Conservation (phyloP, 2,888 invertebrate species). For the Xestoiulus laeticollis region DNA sequence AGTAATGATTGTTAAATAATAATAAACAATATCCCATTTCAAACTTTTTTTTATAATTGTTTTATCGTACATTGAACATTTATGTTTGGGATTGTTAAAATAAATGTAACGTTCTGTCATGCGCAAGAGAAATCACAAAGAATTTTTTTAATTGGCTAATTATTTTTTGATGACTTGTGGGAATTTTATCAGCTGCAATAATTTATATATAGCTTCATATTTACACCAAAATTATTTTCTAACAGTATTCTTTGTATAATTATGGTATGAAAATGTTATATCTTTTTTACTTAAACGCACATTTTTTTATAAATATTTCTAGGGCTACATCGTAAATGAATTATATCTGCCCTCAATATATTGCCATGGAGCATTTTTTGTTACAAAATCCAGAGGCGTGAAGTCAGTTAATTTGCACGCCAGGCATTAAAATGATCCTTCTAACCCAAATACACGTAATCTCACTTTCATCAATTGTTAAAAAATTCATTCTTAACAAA, state of each 20-base stretch:
- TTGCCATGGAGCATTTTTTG: not conserved
- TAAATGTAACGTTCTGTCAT: too few relatives aligned
- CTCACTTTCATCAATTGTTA: constrained; percentile 37
- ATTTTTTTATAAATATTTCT: not conserved
- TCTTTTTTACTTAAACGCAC: not conserved
- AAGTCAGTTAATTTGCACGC: constrained; percentile 37
- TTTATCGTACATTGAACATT: too few relatives aligned
- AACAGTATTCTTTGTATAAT: not conserved
- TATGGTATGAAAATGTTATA: not conserved
- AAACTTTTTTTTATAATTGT: too few relatives aligned
- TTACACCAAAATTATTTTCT: not conserved
- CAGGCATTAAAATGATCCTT: constrained; percentile 10
- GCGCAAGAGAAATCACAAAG: too few relatives aligned
- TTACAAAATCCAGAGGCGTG: constrained; percentile 1
- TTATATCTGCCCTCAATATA: constrained; percentile 27
- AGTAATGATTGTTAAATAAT: too few relatives aligned
- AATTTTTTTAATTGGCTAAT: too few relatives aligned
- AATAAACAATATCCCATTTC: too few relatives aligned
- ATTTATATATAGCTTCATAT: not conserved
- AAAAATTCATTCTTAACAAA: constrained; percentile 1
- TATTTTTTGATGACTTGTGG: not conserved
- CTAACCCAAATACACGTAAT: constrained; percentile 22
- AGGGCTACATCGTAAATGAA: constrained; percentile 8
- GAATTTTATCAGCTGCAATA: not conserved
- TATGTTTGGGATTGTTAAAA: too few relatives aligned